Evolutionary conservation across 2,888 invertebrate genomes (phyloP), one percentile per base, ranked within the genome.

Genomic region (Polydrusus pterygomalis): DNA sequence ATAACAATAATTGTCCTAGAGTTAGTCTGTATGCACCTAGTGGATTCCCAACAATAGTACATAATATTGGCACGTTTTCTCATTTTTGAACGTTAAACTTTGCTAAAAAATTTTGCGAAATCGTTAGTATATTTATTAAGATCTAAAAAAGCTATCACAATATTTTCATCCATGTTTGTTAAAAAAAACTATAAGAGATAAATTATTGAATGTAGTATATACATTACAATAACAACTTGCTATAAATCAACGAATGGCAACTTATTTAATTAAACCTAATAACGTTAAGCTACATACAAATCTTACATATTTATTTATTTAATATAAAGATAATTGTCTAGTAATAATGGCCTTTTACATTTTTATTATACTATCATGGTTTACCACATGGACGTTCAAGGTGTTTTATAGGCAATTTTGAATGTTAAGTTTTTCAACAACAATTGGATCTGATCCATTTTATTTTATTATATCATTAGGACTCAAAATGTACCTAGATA

Each of bases 101-200:
- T 47, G 64, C 30, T 38, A 65, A 65, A 65, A 65, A 51, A 17
- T 30, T n/a, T 38, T 34, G 8, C 11, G 7, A 63, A 51, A 25
- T 18, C 18, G 15, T 67, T 40, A 49, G 38, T 65, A 65, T 2
- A 65, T 8, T 56, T 15, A 34, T 25, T 34, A 38, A 60, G 67
- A 63, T 63, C 62, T 70, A 43, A 17, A 47, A 63, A 70, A 70
- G 51, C 64, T 65, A 67, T 67, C 47, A 60, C 63, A 67, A 18
- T 43, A 73, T 64, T 38, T 70, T 60, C 17, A 47, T 56, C 30
- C 34, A n/a, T 56, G 5, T 8, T 9, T 51, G 54, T 54, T 25
- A 47, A 34, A 10, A 9, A 34, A 34, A 30, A 25, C n/a, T 47
- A n/a, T 25, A 45, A 56, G 34, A 34, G 15, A 56, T 34, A 56